phyloP scores from a whole-genome alignment of 2,113 vertebrate genomes.

The Passer montanus region DNA sequence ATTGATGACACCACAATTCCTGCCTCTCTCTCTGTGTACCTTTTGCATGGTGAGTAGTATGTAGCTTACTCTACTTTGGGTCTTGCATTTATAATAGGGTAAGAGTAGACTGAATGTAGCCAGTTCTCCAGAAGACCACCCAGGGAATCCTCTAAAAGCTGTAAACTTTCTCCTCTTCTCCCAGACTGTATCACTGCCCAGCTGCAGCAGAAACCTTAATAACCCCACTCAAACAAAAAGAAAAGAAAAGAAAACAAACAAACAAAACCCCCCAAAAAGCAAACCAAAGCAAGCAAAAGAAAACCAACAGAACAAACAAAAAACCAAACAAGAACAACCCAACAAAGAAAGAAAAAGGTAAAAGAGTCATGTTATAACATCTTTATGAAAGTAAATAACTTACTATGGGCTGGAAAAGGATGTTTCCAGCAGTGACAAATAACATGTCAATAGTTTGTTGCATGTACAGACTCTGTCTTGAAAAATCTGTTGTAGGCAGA shows the following conservation, averaged over 20 bases:
- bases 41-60: background rate
- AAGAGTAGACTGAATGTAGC: background rate
- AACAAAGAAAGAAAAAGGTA: background rate
- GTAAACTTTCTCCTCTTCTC: background rate
- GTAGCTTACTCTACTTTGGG: background rate
- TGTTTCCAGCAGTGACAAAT: background rate
- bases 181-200: background rate
- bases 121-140: background rate
- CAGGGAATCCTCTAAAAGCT: background rate
- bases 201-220: background rate
- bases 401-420: background rate
- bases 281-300: background rate
- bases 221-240: background rate
- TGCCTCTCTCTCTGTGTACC: background rate
- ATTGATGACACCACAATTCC: background rate
- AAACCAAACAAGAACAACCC: no score
- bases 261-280: no score
- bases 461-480: background rate
- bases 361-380: rapidly evolving
- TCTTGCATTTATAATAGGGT: background rate
- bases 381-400: background rate
- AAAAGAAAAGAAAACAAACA: no score
- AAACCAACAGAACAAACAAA: background rate
- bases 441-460: background rate
- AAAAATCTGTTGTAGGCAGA: background rate